phyloP scores from a whole-genome alignment of 2,113 vertebrate genomes.

The Cettia cetti region DNA sequence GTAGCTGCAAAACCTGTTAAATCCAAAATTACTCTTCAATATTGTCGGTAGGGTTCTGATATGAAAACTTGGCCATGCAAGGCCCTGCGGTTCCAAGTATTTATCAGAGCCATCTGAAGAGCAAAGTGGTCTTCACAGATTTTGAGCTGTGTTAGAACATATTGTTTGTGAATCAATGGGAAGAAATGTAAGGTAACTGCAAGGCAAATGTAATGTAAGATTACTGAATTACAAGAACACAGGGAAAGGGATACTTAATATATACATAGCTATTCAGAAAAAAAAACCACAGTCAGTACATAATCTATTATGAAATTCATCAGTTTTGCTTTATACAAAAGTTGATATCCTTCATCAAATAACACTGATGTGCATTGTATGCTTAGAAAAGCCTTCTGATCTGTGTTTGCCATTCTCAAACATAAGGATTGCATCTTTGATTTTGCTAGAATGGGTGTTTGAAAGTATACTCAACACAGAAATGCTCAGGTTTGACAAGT shows the following conservation, averaged over 20 bases:
- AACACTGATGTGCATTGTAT: background rate
- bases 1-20: background rate
- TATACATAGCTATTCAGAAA: background rate
- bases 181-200: background rate
- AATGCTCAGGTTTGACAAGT: slow-evolving; percentile 26
- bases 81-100: background rate
- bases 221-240: background rate
- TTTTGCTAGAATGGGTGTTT: background rate
- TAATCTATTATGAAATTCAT: background rate
- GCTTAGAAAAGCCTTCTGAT: background rate
- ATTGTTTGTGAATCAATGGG: background rate
- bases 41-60: background rate
- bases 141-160: background rate
- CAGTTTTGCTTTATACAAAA: background rate
- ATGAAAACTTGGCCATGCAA: background rate
- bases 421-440: background rate
- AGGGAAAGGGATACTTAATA: background rate
- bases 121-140: background rate
- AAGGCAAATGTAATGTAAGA: background rate
- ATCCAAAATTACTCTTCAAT: background rate
- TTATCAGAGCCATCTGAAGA: background rate
- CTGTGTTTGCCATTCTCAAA: background rate
- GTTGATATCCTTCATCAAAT: background rate
- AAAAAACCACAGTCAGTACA: background rate
- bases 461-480: slow-evolving; percentile 30